Conservation (phyloP, 2,797 vertebrate species). For the Rhinogobio ventralis region DNA sequence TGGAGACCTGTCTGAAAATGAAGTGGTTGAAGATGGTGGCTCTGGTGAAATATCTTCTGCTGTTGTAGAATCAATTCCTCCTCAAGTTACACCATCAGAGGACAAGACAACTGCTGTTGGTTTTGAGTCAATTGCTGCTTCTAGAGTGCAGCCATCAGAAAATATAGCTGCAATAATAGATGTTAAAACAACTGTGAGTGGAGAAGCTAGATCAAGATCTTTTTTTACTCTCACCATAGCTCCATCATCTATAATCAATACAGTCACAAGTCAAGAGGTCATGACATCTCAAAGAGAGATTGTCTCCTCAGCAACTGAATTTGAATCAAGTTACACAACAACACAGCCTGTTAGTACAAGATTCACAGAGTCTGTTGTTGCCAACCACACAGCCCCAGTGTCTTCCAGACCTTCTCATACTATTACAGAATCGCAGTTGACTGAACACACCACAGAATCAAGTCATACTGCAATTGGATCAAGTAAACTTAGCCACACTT, state of each 20-base stretch:
- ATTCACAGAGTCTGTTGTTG: background rate
- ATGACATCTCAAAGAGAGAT: slow-evolving; percentile 12
- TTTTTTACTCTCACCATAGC: slow-evolving; percentile 7
- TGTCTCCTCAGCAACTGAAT: background rate
- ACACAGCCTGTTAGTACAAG: background rate
- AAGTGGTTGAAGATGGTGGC: slow-evolving; percentile 6
- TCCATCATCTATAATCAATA: slow-evolving; percentile 17
- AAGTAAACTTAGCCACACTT: slow-evolving; percentile 5
- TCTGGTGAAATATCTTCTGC: slow-evolving; percentile 8
- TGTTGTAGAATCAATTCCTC: slow-evolving; percentile 15
- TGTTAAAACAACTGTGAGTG: slow-evolving; percentile 12
- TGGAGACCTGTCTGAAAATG: slow-evolving; percentile 2
- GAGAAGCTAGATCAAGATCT: slow-evolving; percentile 15
- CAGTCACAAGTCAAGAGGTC: slow-evolving; percentile 31
- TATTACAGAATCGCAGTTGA: background rate
- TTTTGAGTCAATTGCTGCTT: background rate
- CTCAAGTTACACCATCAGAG: background rate
- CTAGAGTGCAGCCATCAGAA: background rate
- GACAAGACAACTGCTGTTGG: background rate
- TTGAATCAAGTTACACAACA: slow-evolving; percentile 17
- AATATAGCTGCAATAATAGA: background rate
- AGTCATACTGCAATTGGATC: background rate
- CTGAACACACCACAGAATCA: slow-evolving; percentile 9
- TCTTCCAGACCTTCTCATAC: background rate
- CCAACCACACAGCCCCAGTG: background rate